Base-by-base conservation (phyloP, 2,888 invertebrate species). In the Gibbula magus region DNA sequence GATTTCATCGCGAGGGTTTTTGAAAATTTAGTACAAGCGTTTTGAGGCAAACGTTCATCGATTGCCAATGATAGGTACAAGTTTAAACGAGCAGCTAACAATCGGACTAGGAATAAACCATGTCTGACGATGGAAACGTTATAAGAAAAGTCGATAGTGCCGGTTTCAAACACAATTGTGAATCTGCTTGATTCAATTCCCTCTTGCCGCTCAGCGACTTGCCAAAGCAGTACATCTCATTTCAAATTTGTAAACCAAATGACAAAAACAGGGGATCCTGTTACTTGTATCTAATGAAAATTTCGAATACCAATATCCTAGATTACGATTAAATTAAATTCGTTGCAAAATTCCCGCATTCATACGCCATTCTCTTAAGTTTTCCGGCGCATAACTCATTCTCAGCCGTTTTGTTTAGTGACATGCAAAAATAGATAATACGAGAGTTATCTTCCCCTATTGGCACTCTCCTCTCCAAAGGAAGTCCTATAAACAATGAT, bases 281-380 rank as follows among this genome's bases (percentile, higher is more conserved):
- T 70, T 70, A 70, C 32, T 70, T 18, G 32, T 32, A 18, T 18
- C 70, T 70, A 70, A 70, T 70, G 70, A 70, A 70, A 70, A 70
- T 70, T 70, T 35, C 70, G 70, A 70, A 32, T 32, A 70, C 70
- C 70, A 70, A 70, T 70, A 70, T 70, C 70, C 70, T n/a, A 70
- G 70, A 70, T 70, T 70, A 70, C 70, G 70, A 70, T 70, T 70
- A 70, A 70, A 70, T 70, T 70, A 70, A 70, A 70, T 70, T 70
- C 70, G n/a, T 35, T 70, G 70, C 32, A 70, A 70, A 35, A 39
- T 35, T 70, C 70, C 70, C 20, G 39, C 70, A 70, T 70, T 70
- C 70, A 70, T 70, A 70, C 39, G 39, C 25, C 35, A 35, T 39
- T 70, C 39, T 35, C 39, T 32, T 32, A 70, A 29, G 70, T 70